A percentile compares a stretch with the other conserved stretches of the same genome.
These are phyloP conservation scores for Andrena hattorfiana DNA, from an alignment of 2,888 invertebrate species.

Conservation along the genomic window DNA sequence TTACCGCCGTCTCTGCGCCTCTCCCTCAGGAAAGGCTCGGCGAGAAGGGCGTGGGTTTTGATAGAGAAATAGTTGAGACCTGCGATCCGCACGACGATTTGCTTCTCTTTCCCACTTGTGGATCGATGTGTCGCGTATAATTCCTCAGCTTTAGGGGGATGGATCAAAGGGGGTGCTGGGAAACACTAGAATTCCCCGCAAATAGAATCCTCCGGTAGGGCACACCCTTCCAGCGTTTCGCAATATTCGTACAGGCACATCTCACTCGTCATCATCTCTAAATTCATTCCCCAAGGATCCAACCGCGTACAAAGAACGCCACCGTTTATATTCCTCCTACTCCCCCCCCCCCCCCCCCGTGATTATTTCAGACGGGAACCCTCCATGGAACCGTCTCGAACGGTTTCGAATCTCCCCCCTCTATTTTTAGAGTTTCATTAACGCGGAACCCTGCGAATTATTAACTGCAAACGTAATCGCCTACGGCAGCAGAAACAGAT, in stretches of 20 bases:
- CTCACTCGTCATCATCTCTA: too few species aligned
- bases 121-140: conserved; percentile 70
- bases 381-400: not conserved
- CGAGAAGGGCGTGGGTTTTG: conserved; percentile 42
- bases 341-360: not conserved
- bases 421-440: conserved; percentile 43
- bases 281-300: too few species aligned
- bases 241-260: too few species aligned
- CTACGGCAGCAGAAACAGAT: conserved; percentile 53
- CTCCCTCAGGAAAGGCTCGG: conserved; percentile 34
- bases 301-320: too few species aligned
- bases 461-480: conserved; percentile 58
- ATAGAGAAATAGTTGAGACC: conserved; percentile 76
- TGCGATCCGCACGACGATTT: conserved; percentile 71
- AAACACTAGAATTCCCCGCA: too few species aligned
- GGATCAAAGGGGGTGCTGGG: too few species aligned
- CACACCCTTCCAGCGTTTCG: too few species aligned
- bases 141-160: conserved; percentile 11
- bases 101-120: conserved; percentile 50
- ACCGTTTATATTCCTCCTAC: not conserved
- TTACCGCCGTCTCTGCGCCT: conserved; percentile 32
- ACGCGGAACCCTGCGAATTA: conserved; percentile 40
- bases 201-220: too few species aligned
- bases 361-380: not conserved
- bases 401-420: not conserved